These are phyloP conservation scores for Kryptopterus vitreolus DNA, from an alignment of 2,797 vertebrate species.

Conservation along the genomic window DNA sequence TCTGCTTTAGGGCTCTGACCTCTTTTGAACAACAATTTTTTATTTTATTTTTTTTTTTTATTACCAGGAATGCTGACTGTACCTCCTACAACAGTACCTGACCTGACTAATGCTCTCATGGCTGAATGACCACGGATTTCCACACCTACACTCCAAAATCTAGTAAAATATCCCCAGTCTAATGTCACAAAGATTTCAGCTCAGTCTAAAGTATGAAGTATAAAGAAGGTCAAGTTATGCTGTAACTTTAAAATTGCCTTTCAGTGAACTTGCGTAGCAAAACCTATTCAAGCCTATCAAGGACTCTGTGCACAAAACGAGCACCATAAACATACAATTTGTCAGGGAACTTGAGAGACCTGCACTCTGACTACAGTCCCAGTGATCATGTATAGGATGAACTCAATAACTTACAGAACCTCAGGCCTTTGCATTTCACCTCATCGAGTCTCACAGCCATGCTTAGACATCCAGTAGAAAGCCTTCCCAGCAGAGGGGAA, in stretches of 20 bases:
- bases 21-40: too few species aligned
- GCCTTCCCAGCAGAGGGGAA: neutral
- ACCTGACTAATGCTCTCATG: neutral
- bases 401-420: neutral
- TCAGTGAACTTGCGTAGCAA: neutral
- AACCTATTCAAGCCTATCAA: neutral
- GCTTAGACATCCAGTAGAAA: neutral
- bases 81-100: neutral
- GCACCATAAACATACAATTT: neutral
- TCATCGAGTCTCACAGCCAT: neutral
- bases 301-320: neutral
- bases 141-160: neutral
- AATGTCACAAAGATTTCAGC: too few species aligned
- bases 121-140: too few species aligned
- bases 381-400: neutral
- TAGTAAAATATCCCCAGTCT: too few species aligned
- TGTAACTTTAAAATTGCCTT: too few species aligned
- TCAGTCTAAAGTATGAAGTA: too few species aligned
- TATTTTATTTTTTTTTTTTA: too few species aligned
- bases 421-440: neutral
- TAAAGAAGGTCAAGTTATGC: too few species aligned
- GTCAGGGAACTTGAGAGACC: neutral
- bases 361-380: neutral
- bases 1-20: too few species aligned
- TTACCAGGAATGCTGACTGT: too few species aligned